Evolutionary conservation across 1,140 invertebrate genomes (phyloP).

Genomic region (Aphidius ervi): DNA sequence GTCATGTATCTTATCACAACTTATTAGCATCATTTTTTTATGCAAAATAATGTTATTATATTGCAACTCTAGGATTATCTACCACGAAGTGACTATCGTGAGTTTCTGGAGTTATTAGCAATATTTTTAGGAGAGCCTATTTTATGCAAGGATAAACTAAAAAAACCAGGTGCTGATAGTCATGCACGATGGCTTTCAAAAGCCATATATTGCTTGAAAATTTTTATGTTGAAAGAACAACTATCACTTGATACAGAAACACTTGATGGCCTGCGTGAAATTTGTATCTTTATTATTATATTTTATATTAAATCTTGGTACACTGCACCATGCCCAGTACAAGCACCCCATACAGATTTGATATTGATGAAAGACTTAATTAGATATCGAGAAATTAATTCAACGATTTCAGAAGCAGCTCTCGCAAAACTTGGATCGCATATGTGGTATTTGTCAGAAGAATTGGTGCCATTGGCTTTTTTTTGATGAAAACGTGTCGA

Average conservation of each 20-base stretch:
- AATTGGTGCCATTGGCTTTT: slow-evolving; percentile 28
- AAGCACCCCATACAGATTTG: slow-evolving; percentile 19
- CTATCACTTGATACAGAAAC: slow-evolving; percentile 21
- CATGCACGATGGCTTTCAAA: slow-evolving; percentile 30
- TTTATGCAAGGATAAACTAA: slow-evolving; percentile 17
- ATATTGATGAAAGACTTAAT: slow-evolving; percentile 17
- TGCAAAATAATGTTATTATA: background rate
- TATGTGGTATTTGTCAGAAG: slow-evolving; percentile 34
- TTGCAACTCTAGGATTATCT: slow-evolving; percentile 11
- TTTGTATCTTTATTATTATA: slow-evolving; percentile 23
- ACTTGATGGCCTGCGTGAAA: slow-evolving; percentile 15
- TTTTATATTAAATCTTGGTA: slow-evolving; percentile 24
- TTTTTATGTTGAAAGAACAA: slow-evolving; percentile 20
- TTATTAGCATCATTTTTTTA: too few species aligned
- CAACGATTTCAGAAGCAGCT: slow-evolving; percentile 21
- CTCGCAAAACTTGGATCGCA: slow-evolving; percentile 29
- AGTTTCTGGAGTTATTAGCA: slow-evolving; percentile 25
- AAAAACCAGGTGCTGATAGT: slow-evolving; percentile 25
- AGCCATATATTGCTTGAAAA: slow-evolving; percentile 29
- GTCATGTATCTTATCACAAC: too few species aligned
- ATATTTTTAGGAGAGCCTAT: slow-evolving; percentile 27
- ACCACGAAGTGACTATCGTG: slow-evolving; percentile 32
- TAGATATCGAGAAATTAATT: slow-evolving; percentile 22
- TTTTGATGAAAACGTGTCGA: slow-evolving; percentile 32
- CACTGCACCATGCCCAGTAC: slow-evolving; percentile 19